Conservation (phyloP, 1,140 invertebrate species). For the Drosophila mojavensis region DNA sequence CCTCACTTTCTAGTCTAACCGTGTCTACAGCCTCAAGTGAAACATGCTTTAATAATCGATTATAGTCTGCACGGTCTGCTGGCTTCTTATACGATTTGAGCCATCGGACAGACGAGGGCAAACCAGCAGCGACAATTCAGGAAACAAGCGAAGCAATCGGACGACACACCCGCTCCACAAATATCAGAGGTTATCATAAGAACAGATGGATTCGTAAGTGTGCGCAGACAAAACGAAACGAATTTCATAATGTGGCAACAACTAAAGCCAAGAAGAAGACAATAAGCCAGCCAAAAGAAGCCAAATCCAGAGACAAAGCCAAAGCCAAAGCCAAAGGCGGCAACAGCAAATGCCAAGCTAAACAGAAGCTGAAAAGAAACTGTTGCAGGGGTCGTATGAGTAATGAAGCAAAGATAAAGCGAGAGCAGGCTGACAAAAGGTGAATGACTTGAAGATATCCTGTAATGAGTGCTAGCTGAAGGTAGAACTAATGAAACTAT, state of each 20-base stretch:
- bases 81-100: slow-evolving; percentile 56
- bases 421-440: neutral
- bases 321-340: slow-evolving; percentile 28
- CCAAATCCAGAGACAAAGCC: slow-evolving; percentile 23
- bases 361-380: slow-evolving; percentile 21
- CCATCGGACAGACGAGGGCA: slow-evolving; percentile 25
- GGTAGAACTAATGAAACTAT: neutral
- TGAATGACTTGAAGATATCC: neutral
- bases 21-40: too few relatives aligned
- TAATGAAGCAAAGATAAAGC: slow-evolving; percentile 56
- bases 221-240: slow-evolving; percentile 28
- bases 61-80: slow-evolving; percentile 11
- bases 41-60: slow-evolving; percentile 21
- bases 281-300: slow-evolving; percentile 3
- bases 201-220: slow-evolving; percentile 24
- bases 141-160: slow-evolving; percentile 63
- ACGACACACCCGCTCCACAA: slow-evolving; percentile 38
- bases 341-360: slow-evolving; percentile 53
- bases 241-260: slow-evolving; percentile 58
- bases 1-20: too few relatives aligned
- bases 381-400: slow-evolving; percentile 63
- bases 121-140: slow-evolving; percentile 34
- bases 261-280: slow-evolving; percentile 12
- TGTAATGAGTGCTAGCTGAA: neutral
- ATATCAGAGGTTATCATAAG: neutral